Base-by-base conservation (phyloP, 2,888 invertebrate genomes). In the Euclidia mi region DNA sequence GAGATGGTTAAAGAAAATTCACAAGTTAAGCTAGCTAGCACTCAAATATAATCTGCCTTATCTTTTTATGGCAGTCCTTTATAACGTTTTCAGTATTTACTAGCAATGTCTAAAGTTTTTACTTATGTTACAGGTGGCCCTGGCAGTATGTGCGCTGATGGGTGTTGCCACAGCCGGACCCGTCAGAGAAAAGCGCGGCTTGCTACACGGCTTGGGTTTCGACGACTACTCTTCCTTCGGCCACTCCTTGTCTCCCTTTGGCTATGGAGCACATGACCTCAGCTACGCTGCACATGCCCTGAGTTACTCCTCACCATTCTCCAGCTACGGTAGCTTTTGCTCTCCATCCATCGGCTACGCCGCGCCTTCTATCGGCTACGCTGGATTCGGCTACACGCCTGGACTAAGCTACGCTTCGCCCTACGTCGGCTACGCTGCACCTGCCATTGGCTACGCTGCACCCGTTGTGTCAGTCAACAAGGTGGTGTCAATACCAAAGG, bases 311-410 rank as follows among this genome's bases (percentile, higher is more conserved):
- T 35, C 29, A 2, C 35, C 46, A 0, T 7, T 41, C 1, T 2
- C 18, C 10, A 43, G 46, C 28, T 46, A 53, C 46, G 3, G n/a
- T n/a, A n/a, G n/a, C n/a, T n/a, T n/a, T n/a, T n/a, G 28, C 7
- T 32, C 45, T 0, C 41, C 46, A 1, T 25, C 52, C 25, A 25
- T 44, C 2, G 40, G 45, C 40, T 58, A 61, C 41, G 10, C 46
- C 0, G 28, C 42, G 0, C 51, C 51, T n/a, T 14, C 37, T 2
- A 10, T 29, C 3, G 29, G 15, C 29, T 15, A 46, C 37, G 2
- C 20, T 10, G 34, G 34, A 2, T 35, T 35, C 7, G 45, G 34
- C 29, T 15, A 29, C 15, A 15, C 14, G 1, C 15, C 14, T n/a
- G 37, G n/a, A 3, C n/a, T n/a, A 0, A 18, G 38, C 18, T 18